Base-by-base conservation (phyloP, 2,888 invertebrate genomes). In the Phyllotreta cruciferae region DNA sequence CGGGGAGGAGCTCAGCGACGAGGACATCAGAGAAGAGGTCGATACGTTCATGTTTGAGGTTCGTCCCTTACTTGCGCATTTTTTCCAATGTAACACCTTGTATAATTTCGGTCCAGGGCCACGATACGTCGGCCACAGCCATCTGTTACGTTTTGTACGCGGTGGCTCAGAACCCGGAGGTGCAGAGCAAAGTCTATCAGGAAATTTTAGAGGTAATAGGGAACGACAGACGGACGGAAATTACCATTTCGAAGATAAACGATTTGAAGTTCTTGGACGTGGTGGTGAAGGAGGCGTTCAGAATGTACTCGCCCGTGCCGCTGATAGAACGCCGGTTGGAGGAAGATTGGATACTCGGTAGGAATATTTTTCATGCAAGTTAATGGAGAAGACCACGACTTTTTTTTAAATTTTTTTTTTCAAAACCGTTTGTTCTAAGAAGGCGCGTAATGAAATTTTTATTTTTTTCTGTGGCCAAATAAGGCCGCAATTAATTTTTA, bases 11-110 rank as follows among this genome's bases (percentile, higher is more conserved):
- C 54, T 85, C 14, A 81, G 78, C 1, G 82, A 84, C 66, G 74
- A 79, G 35, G 84, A 86, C 56, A 82, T 86, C 53, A 79, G 84
- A 55, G 84, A 85, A 70, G 84, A 86, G 76, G 84, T 85, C 7
- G 84, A 86, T 67, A 86, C 86, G 0, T 85, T 86, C 67, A 83
- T 86, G 83, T 86, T 86, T 72, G 85, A 84, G 72, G 83, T 83
- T 45, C 42, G 34, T 11, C 6, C 6, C 9, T 11, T 36, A 36
- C n/a, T n/a, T n/a, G n/a, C 38, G 8, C 8, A 50, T 49, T 11
- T 50, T 50, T 34, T 3, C 14, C 3, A 10, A 49, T 0, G 0
- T 6, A 13, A 7, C 7, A 34, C 6, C 9, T 24, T 3, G 36
- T 5, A 41, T 14, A 52, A 10, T n/a, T 1, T 24, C 10, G 34